Base-by-base conservation (phyloP, 2,888 invertebrate species). In the Dasysyrphus albostriatus region DNA sequence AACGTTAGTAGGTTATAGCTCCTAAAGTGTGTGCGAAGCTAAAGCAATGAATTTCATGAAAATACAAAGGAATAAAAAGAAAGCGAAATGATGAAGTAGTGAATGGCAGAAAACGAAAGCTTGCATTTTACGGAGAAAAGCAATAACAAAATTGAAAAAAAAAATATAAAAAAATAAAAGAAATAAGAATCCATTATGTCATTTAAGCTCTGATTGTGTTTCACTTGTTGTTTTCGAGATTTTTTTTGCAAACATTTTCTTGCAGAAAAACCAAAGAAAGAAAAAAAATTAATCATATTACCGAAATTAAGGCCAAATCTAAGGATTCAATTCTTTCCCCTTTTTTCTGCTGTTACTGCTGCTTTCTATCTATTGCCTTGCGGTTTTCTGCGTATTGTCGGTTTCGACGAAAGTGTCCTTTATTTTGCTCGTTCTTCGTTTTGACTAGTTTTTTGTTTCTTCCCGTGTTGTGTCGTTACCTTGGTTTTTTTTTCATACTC, bases 151-250 rank as follows among this genome's bases (percentile, higher is more conserved):
- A 58, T 3, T 37, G 5, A 16, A 59, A 19, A 12, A 19, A 39
- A 37, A n/a, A n/a, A n/a, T n/a, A n/a, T n/a, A n/a, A n/a, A n/a
- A n/a, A 16, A 12, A 37, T 10, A 49, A 34, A 32, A 3, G n/a
- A 44, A 47, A 73, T 74, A 63, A 70, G 34, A 39, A 32, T 83
- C 74, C 74, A 83, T 84, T 84, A 80, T 84, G 79, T 84, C 75
- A 84, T 79, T 80, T 75, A 70, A 72, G 75, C 70, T 80, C 49
- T 75, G 65, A 75, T 67, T 69, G 69, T 83, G 74, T 65, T 84
- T 56, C 70, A 75, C 80, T 79, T 83, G 79, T 79, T 83, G 74
- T 79, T 84, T 76, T 75, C 47, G 29, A 54, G 37, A 63, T 63
- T 75, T 69, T 49, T 74, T 59, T 34, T 0, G n/a, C 42, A 51